Percentiles rank a stretch among this genome's conserved stretches.
Evolutionary conservation across 2,113 vertebrate species (phyloP).

Genomic region (Mohoua ochrocephala): DNA sequence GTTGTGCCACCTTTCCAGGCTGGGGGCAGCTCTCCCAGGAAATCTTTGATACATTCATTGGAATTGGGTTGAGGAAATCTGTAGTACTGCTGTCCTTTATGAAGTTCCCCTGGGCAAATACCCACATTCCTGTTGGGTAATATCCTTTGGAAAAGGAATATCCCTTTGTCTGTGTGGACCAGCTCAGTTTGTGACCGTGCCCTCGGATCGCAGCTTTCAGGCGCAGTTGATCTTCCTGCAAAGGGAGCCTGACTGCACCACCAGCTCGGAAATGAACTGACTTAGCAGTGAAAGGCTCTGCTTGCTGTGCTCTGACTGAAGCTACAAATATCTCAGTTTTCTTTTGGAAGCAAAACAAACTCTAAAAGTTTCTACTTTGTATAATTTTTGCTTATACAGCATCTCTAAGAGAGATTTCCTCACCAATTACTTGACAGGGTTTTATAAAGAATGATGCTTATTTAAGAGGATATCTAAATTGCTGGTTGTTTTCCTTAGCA

Average conservation of each 20-base stretch:
- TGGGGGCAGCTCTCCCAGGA: not conserved
- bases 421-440: not conserved
- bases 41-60: not conserved
- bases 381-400: not conserved
- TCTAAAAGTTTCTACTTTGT: not conserved
- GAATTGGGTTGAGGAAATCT: not conserved
- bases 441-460: not conserved
- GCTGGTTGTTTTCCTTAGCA: not conserved
- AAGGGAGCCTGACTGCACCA: not conserved
- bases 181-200: not conserved
- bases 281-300: not conserved
- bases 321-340: not conserved
- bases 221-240: accelerated
- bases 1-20: not conserved
- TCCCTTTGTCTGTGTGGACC: not conserved
- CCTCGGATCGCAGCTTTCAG: not conserved
- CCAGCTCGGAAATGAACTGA: not conserved
- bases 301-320: not conserved
- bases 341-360: not conserved
- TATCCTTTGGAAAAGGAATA: not conserved
- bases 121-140: not conserved
- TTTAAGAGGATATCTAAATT: not conserved
- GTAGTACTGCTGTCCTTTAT: not conserved
- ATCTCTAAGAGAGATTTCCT: not conserved
- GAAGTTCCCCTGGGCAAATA: not conserved